These are phyloP conservation scores for Philopotamus ludificatus DNA, from an alignment of 1,140 invertebrate species.

Conservation along the genomic window DNA sequence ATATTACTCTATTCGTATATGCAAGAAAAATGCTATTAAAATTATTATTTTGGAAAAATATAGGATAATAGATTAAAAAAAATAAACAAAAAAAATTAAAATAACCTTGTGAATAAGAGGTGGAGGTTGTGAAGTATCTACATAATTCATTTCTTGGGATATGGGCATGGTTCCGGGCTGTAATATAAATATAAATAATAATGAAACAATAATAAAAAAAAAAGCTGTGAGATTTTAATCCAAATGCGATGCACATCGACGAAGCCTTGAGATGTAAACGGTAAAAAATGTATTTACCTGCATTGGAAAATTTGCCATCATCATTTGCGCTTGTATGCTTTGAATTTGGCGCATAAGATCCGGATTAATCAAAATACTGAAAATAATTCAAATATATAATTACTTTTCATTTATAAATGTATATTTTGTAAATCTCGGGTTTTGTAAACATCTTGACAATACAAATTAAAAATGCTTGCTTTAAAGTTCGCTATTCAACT, in stretches of 20 bases:
- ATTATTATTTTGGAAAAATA: too few relatives aligned
- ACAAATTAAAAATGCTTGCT: too few relatives aligned
- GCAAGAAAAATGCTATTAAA: too few relatives aligned
- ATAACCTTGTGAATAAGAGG: slow-evolving; percentile 35
- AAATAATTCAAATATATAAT: slow-evolving; percentile 43
- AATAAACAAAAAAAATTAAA: slow-evolving; percentile 2
- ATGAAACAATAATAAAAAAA: slow-evolving; percentile 30
- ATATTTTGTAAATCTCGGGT: too few relatives aligned
- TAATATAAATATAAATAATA: slow-evolving; percentile 15
- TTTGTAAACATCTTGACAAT: too few relatives aligned
- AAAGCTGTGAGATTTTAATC: too few relatives aligned
- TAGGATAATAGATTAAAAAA: too few relatives aligned
- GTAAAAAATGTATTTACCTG: slow-evolving; percentile 33
- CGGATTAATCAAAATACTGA: slow-evolving; percentile 69
- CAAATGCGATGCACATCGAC: too few relatives aligned
- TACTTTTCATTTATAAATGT: too few relatives aligned
- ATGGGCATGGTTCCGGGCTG: slow-evolving; percentile 30
- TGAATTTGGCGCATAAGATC: slow-evolving; percentile 73
- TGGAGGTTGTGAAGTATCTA: slow-evolving; percentile 38
- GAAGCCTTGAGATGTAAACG: too few relatives aligned
- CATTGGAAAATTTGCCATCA: slow-evolving; percentile 54
- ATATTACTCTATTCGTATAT: too few relatives aligned
- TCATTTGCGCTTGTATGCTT: slow-evolving; percentile 59
- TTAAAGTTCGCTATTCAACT: too few relatives aligned
- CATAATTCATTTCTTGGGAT: slow-evolving; percentile 34